A percentile compares a stretch with the other conserved stretches of the same genome.
Evolutionary conservation across 2,113 vertebrate genomes (phyloP).

Genomic region (Gnathonemus longibarbis): DNA sequence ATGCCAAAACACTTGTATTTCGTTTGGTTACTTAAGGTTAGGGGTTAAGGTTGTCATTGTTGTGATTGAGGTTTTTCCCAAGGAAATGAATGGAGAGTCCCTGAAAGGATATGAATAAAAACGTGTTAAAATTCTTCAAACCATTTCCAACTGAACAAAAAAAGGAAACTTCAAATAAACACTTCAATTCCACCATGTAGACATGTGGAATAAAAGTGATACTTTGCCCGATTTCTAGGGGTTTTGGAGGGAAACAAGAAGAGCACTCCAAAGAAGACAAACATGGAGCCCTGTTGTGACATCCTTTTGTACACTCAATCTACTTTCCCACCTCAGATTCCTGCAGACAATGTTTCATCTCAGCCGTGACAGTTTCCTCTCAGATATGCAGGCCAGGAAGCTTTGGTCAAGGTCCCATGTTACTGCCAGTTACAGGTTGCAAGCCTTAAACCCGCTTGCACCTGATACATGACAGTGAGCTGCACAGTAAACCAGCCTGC

Average conservation of each 20-base stretch:
- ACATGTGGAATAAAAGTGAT: neutral
- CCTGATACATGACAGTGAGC: neutral
- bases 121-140: neutral
- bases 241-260: neutral
- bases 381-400: neutral
- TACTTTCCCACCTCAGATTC: neutral
- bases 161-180: neutral
- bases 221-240: neutral
- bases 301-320: neutral
- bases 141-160: neutral
- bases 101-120: neutral
- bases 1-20: neutral
- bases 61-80: neutral
- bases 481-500: neutral
- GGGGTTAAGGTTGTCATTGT: neutral
- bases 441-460: no score
- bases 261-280: neutral
- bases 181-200: neutral
- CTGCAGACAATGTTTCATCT: neutral
- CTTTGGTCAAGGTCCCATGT: neutral
- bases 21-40: neutral
- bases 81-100: neutral
- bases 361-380: neutral
- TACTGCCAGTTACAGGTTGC: neutral
- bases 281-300: neutral